Percentiles rank a stretch among this genome's conserved stretches.
phyloP scores from a whole-genome alignment of 1,140 invertebrate species.

The Trinorchestia longiramus region DNA sequence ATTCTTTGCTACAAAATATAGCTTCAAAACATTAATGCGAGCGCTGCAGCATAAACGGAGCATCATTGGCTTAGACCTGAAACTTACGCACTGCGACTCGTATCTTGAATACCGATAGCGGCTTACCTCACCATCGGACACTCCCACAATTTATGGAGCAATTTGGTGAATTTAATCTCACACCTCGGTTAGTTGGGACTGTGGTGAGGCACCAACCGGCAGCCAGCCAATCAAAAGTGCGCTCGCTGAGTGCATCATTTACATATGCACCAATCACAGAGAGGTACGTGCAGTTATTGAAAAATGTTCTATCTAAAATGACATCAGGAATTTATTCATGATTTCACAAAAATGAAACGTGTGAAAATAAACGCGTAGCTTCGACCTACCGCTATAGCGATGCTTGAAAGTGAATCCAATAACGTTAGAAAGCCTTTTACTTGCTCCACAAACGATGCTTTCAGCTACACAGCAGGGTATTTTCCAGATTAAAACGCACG shows the following conservation, averaged over 20 bases:
- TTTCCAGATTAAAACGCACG: not conserved
- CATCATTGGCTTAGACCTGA: not conserved
- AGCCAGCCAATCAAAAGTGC: not conserved
- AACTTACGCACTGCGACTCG: not conserved
- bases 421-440: not conserved
- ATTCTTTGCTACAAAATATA: constrained; percentile 53
- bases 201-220: constrained; percentile 11
- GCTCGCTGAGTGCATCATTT: not conserved
- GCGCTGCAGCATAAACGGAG: not conserved
- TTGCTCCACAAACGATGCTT: not conserved
- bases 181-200: not conserved
- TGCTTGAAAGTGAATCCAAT: not conserved
- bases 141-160: constrained; percentile 24
- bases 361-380: not conserved
- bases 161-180: constrained; percentile 12
- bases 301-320: not conserved
- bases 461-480: not conserved
- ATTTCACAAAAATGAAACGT: not conserved
- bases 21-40: not conserved
- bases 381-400: too few species aligned
- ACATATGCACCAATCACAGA: not conserved
- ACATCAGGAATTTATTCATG: not conserved
- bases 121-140: not conserved
- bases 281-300: not conserved
- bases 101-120: constrained; percentile 8